phyloP scores from a whole-genome alignment of 2,888 invertebrate genomes.

The Eucriotettix oculatus region DNA sequence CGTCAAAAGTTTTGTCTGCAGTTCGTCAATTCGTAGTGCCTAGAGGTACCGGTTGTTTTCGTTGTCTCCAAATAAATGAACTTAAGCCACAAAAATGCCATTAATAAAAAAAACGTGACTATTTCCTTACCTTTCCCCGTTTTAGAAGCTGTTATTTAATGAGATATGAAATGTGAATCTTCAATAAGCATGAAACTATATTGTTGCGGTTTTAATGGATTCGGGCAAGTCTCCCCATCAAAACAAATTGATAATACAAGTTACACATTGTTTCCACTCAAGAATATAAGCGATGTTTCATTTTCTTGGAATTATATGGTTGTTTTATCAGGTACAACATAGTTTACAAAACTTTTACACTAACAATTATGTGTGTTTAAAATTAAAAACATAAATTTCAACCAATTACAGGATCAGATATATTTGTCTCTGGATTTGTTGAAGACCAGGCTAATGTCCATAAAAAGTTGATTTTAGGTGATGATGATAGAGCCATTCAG shows the following conservation, averaged over 20 bases:
- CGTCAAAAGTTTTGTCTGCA: too few species aligned
- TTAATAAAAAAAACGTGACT: neutral
- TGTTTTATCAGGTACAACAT: slow-evolving; percentile 3
- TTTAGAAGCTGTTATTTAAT: too few species aligned
- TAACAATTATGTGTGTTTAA: neutral
- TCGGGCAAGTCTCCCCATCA: neutral
- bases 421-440: neutral
- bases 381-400: too few species aligned
- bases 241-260: neutral
- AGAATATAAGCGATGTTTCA: slow-evolving; percentile 1
- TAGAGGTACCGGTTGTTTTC: too few species aligned
- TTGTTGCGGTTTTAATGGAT: neutral
- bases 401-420: neutral
- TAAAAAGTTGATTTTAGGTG: neutral
- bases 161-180: neutral
- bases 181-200: neutral
- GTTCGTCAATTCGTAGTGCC: too few species aligned
- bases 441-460: neutral
- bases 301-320: slow-evolving; percentile 7
- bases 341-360: neutral
- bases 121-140: neutral
- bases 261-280: slow-evolving; percentile 1
- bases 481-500: neutral
- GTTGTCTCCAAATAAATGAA: too few species aligned
- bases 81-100: too few species aligned